Percentiles rank a stretch among this genome's conserved stretches.
Evolutionary conservation across 2,113 vertebrate genomes (phyloP).

Genomic region (Phalacrocorax brasilianus): DNA sequence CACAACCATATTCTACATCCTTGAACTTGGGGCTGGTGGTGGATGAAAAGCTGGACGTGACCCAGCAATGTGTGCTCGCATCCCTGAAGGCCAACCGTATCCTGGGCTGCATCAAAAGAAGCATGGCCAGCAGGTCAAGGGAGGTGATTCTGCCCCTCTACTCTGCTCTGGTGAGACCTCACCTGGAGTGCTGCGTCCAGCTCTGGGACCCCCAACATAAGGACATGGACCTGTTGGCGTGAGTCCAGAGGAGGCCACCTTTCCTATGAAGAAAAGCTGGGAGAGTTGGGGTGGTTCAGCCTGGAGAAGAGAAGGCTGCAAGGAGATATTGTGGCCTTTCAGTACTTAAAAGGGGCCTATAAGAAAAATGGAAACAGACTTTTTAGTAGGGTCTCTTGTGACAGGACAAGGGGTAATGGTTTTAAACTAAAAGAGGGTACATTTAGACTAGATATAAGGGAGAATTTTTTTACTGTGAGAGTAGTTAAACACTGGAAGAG

Average conservation of each 20-base stretch:
- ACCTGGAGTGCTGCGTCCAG: background rate
- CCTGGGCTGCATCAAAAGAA: background rate
- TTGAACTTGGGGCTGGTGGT: background rate
- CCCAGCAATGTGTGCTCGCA: rapidly evolving
- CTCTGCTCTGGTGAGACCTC: background rate
- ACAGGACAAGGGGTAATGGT: background rate
- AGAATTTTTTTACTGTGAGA: background rate
- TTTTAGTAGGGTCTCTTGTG: background rate
- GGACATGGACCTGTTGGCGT: too few species aligned
- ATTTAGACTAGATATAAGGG: too few species aligned
- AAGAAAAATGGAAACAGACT: background rate
- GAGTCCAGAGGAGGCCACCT: background rate
- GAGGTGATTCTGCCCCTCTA: background rate
- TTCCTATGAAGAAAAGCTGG: background rate
- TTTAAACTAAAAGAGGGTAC: too few species aligned
- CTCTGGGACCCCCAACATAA: background rate
- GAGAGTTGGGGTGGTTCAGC: background rate
- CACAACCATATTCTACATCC: background rate
- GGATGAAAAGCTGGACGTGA: background rate
- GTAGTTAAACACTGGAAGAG: background rate
- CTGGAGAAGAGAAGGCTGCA: background rate
- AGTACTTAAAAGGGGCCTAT: background rate
- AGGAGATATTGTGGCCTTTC: background rate
- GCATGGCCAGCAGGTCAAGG: rapidly evolving
- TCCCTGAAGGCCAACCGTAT: background rate